These are phyloP conservation scores for Typhlichthys subterraneus DNA, from an alignment of 2,797 vertebrate genomes.

Conservation along the genomic window DNA sequence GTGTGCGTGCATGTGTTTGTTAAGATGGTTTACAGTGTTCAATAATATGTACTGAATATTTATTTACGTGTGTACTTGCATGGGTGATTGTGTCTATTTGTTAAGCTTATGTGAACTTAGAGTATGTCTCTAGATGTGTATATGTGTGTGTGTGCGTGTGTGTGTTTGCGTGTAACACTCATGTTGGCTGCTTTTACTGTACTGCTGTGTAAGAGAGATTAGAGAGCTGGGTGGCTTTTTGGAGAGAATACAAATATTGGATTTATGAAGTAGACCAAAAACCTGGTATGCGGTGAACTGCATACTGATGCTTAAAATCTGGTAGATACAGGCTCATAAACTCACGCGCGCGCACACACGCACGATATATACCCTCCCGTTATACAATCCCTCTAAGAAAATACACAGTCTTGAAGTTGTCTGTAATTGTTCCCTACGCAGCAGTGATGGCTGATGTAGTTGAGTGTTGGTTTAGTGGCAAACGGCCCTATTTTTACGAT, in stretches of 20 bases:
- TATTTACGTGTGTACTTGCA: neutral
- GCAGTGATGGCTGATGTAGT: conserved; percentile 58
- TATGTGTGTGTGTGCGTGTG: neutral
- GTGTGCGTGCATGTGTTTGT: neutral
- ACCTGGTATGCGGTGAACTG: conserved; percentile 24
- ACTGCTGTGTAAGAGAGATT: conserved; percentile 58
- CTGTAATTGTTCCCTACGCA: conserved; percentile 50
- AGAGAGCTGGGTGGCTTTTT: conserved; percentile 40
- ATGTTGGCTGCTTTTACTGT: conserved; percentile 37
- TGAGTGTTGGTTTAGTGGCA: conserved; percentile 60
- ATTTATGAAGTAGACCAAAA: conserved; percentile 39
- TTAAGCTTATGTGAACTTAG: too few species aligned
- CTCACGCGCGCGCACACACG: neutral
- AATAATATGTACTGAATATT: too few species aligned
- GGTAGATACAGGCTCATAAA: neutral
- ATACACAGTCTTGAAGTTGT: conserved; percentile 50
- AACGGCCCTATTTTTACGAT: conserved; percentile 32
- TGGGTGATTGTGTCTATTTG: neutral
- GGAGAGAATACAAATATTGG: conserved; percentile 35
- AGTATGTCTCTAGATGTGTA: too few species aligned
- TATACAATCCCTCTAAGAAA: conserved; percentile 1
- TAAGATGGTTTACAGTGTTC: neutral
- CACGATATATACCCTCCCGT: neutral
- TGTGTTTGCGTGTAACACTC: neutral
- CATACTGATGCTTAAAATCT: conserved; percentile 19